Conservation (phyloP, 2,113 vertebrate species). For the Mirza zaza region DNA sequence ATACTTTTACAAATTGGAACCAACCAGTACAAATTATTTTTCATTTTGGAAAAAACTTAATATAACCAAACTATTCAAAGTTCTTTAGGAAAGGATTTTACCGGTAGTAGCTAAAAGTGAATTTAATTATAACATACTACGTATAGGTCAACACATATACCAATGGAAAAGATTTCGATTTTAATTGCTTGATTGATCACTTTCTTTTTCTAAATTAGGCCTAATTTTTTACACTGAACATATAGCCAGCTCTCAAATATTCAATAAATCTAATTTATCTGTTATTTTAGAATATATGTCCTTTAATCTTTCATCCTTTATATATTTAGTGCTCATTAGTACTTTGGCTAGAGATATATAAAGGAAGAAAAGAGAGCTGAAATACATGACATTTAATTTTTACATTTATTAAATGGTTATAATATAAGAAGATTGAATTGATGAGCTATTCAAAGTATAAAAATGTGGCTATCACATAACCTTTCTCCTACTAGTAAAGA, state of each 20-base stretch:
- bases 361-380: not conserved
- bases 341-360: constrained; percentile 17
- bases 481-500: not conserved
- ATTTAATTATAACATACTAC: constrained; percentile 31
- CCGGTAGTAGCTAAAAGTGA: constrained; percentile 27
- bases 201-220: constrained; percentile 39
- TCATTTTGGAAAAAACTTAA: constrained; percentile 8
- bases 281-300: constrained; percentile 34
- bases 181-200: not conserved
- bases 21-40: not conserved
- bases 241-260: constrained; percentile 21
- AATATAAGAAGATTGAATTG: not conserved
- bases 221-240: constrained; percentile 3
- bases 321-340: not conserved
- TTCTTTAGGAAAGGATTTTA: constrained; percentile 31
- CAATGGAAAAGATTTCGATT: constrained; percentile 27
- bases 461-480: constrained; percentile 12
- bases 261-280: constrained; percentile 9
- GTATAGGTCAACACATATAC: not conserved
- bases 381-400: constrained; percentile 14
- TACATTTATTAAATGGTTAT: constrained; percentile 28
- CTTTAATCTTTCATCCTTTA: constrained; percentile 27
- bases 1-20: constrained; percentile 8
- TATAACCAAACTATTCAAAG: constrained; percentile 17
- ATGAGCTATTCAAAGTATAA: constrained; percentile 19